phyloP scores from a whole-genome alignment of 1,140 invertebrate species.

The Brachionus rubens region DNA sequence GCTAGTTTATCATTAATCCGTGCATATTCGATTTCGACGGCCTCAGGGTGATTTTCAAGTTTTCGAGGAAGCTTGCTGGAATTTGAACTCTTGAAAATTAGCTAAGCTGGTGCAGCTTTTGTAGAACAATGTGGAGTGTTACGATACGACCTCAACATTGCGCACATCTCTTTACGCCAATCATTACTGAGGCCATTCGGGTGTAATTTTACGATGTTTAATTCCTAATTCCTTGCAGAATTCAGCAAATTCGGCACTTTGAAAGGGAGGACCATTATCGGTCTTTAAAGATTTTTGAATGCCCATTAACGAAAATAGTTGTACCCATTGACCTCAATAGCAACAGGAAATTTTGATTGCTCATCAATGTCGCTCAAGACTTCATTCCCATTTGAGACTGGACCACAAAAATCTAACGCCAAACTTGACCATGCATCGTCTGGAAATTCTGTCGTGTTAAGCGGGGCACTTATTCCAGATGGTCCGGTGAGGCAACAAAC shows the following conservation, averaged over 20 bases:
- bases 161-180: neutral
- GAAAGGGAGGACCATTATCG: slow-evolving; percentile 49
- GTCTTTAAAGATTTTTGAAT: slow-evolving; percentile 46
- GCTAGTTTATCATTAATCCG: too few species aligned
- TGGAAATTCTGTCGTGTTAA: slow-evolving; percentile 36
- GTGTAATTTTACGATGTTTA: neutral
- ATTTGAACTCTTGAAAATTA: neutral
- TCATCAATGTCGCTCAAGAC: slow-evolving; percentile 51
- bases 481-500: neutral
- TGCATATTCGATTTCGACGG: too few species aligned
- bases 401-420: slow-evolving; percentile 52
- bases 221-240: too few species aligned
- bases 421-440: slow-evolving; percentile 49
- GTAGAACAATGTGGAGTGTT: neutral
- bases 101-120: neutral
- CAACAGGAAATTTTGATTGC: slow-evolving; percentile 51
- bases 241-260: slow-evolving; percentile 30
- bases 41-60: too few species aligned
- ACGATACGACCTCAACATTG: neutral
- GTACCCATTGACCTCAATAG: slow-evolving; percentile 48
- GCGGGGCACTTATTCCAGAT: neutral
- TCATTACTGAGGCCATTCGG: neutral
- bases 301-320: slow-evolving; percentile 48
- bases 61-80: neutral
- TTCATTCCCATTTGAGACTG: slow-evolving; percentile 49